Conservation (phyloP, 2,888 invertebrate genomes). For the Coremacera marginata region DNA sequence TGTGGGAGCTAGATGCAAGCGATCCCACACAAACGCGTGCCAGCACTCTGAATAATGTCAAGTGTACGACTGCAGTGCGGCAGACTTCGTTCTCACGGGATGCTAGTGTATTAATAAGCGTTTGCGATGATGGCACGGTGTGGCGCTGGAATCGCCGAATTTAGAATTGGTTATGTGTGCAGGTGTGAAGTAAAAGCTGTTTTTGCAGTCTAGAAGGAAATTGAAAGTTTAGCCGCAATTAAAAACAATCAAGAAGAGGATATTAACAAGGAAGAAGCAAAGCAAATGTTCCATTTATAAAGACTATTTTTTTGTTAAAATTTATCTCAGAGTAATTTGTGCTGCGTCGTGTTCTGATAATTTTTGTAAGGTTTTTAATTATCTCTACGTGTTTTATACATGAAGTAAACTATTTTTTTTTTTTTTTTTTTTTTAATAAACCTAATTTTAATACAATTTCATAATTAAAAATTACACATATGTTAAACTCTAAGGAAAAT, state of each 20-base stretch:
- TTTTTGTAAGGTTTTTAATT: too few species aligned
- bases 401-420: too few species aligned
- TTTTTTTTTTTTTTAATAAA: too few species aligned
- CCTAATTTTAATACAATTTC: too few species aligned
- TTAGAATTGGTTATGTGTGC: not conserved
- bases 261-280: not conserved
- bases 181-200: not conserved
- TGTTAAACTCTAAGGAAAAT: too few species aligned
- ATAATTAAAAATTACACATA: too few species aligned
- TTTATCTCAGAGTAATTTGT: too few species aligned
- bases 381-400: too few species aligned
- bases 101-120: slow-evolving; percentile 89
- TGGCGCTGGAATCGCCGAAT: slow-evolving; percentile 89
- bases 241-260: slow-evolving; percentile 8
- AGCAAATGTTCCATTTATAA: slow-evolving; percentile 1
- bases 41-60: slow-evolving; percentile 85
- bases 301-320: slow-evolving; percentile 10
- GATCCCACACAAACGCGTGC: slow-evolving; percentile 86
- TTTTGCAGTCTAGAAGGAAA: not conserved
- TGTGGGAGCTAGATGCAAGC: slow-evolving; percentile 91
- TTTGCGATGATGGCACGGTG: slow-evolving; percentile 95
- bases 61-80: slow-evolving; percentile 89
- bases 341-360: too few species aligned
- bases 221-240: slow-evolving; percentile 3
- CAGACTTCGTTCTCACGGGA: slow-evolving; percentile 93